Evolutionary conservation across 2,113 vertebrate genomes (phyloP).

Genomic region (Dromiciops gliroides): DNA sequence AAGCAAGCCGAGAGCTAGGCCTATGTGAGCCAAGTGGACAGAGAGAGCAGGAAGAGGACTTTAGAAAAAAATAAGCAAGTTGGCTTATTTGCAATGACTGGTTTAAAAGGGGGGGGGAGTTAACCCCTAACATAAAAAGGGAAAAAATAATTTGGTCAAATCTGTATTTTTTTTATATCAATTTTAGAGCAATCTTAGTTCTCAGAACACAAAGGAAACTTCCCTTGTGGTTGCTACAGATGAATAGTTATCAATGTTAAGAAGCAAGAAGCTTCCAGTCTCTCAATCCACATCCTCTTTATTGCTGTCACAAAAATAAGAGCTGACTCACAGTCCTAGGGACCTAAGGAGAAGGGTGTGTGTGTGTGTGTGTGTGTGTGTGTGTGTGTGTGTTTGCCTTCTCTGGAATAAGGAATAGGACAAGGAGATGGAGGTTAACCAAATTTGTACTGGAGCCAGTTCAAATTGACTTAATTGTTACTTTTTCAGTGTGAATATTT

Average conservation of each 20-base stretch:
- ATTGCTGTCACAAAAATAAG: neutral
- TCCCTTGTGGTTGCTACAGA: neutral
- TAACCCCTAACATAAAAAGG: neutral
- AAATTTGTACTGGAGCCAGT: neutral
- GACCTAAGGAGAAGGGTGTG: neutral
- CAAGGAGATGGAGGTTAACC: neutral
- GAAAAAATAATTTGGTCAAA: neutral
- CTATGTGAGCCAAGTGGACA: neutral
- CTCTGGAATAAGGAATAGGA: neutral
- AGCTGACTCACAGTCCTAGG: neutral
- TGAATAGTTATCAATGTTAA: neutral
- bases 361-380: neutral
- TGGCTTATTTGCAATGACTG: neutral
- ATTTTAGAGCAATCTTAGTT: neutral
- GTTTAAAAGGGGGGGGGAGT: neutral
- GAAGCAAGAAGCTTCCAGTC: neutral
- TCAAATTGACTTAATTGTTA: neutral
- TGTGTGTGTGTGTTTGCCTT: neutral
- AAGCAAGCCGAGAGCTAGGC: neutral
- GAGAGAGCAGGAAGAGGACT: neutral
- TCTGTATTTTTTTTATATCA: neutral
- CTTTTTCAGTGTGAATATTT: neutral
- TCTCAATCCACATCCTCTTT: neutral
- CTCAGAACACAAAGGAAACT: neutral
- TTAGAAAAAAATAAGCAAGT: neutral